Conservation (phyloP, 2,797 vertebrate genomes). For the Oreochromis grahami region DNA sequence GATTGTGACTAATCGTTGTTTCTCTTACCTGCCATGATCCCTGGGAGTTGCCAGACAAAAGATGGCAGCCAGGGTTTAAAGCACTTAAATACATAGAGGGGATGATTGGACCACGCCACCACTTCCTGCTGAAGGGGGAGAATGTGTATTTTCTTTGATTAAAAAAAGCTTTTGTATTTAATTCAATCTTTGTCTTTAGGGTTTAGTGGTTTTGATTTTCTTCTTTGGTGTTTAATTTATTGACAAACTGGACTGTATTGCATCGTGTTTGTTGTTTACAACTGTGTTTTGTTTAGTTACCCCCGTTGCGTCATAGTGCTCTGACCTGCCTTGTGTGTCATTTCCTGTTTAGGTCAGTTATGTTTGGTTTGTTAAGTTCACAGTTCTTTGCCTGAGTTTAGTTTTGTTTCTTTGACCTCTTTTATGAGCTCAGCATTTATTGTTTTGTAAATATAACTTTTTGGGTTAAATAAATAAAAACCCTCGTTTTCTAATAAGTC, state of each 20-base stretch:
- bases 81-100: not conserved
- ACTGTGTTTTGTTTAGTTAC: not conserved
- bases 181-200: fast-evolving
- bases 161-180: fast-evolving
- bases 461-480: not conserved
- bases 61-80: not conserved
- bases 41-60: fast-evolving
- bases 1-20: not conserved
- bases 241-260: fast-evolving
- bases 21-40: not conserved
- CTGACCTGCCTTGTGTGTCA: not conserved
- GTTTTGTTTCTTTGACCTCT: not conserved
- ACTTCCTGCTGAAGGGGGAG: not conserved
- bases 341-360: not conserved
- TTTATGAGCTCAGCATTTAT: not conserved
- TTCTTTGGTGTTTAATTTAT: not conserved
- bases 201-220: not conserved
- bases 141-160: not conserved
- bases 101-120: fast-evolving
- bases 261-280: fast-evolving
- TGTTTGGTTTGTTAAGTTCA: not conserved
- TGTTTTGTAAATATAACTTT: not conserved
- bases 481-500: not conserved
- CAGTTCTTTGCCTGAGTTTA: fast-evolving
- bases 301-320: not conserved